Evolutionary conservation across 1,140 invertebrate genomes (phyloP), one percentile per base, ranked within the genome.

Genomic region (Leptinotarsa undecemlineata): DNA sequence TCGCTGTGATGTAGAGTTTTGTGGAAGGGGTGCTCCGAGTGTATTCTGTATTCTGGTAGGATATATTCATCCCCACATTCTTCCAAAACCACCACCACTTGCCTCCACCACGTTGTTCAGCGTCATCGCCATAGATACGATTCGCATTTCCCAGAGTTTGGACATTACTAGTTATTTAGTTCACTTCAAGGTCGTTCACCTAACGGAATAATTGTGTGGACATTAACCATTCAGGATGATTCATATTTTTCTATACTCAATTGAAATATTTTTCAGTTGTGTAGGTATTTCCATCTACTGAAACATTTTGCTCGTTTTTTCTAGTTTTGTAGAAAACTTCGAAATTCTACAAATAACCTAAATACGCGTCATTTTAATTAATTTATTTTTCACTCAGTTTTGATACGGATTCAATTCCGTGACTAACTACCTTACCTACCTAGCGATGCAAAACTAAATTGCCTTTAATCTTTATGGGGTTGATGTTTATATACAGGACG

Each of bases 11-110:
- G 80, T 83, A 81, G 81, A 83, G 82, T 82, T 83, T 82, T 81
- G 84, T 85, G 83, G 84, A 84, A 85, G 84, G 84, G 84, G 84
- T 85, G 84, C 80, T 81, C 83, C 71, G 74, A 80, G 77, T 78
- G 79, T 83, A 79, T 82, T 83, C 77, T 78, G 79, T 83, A 79
- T 82, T 83, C 83, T 83, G 83, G 83, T 84, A 84, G 83, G 82
- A 83, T 79, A 81, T 81, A 82, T 84, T 84, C 83, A 84, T 84
- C 84, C 84, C 84, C 83, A 84, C 83, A 83, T 82, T 82, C 81
- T 82, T 83, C 82, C 82, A 81, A 80, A 82, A 82, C 82, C 80
- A 83, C 82, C 82, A 82, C 82, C 82, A 82, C 80, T 80, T 85
- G 77, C 83, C 82, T 83, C 83, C 84, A 84, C 84, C 82, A 84